Conservation (phyloP, 2,888 invertebrate species). For the Eristalis intricaria region DNA sequence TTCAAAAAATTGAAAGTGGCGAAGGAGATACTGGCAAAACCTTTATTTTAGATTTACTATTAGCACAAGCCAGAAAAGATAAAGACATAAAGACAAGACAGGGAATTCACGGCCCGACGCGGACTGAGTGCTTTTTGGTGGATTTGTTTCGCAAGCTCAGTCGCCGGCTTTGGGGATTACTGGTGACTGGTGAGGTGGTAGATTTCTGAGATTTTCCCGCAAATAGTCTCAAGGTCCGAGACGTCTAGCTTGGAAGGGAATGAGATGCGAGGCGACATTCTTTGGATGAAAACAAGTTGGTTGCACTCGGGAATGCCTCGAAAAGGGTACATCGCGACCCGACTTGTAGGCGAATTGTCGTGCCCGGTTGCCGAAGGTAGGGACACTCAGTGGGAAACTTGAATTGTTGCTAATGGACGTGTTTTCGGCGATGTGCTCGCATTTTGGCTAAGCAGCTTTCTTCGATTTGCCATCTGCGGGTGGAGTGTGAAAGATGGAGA, state of each 20-base stretch:
- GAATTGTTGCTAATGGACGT: no score
- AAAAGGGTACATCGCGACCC: background rate
- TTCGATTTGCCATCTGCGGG: no score
- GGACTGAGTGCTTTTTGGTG: background rate
- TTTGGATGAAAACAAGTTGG: background rate
- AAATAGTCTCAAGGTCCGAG: background rate
- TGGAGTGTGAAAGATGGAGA: no score
- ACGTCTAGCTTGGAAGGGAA: no score
- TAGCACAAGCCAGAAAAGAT: no score
- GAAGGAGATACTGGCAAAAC: no score
- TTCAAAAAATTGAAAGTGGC: no score
- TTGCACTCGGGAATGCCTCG: background rate
- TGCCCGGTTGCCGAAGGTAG: no score
- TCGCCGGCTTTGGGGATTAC: background rate
- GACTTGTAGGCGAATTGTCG: background rate
- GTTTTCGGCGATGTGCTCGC: no score
- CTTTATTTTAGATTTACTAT: no score
- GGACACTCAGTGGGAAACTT: background rate
- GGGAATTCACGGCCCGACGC: slow-evolving; percentile 13
- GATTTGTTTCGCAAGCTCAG: background rate
- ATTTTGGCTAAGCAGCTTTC: no score
- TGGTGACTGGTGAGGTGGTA: background rate
- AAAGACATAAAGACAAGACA: no score
- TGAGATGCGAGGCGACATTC: background rate
- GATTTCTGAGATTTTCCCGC: background rate